A percentile compares a stretch with the other conserved stretches of the same genome.
Evolutionary conservation across 2,888 invertebrate species (phyloP).

Genomic region (Cheilosia vulpina): DNA sequence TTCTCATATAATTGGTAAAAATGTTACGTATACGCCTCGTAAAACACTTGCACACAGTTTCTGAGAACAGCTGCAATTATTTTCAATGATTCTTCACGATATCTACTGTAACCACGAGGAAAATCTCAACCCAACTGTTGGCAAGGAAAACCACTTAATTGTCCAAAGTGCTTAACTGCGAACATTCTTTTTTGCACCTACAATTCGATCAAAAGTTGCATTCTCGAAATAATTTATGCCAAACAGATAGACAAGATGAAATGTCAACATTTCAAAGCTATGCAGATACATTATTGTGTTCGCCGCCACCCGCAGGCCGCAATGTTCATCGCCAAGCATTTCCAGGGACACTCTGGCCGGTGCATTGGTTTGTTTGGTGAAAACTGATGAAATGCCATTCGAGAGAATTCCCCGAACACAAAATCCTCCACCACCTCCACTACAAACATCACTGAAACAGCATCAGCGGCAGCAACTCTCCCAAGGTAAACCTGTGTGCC

Average conservation of each 20-base stretch:
- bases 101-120: not conserved
- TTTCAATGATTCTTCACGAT: not conserved
- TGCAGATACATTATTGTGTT: slow-evolving; percentile 33
- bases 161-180: slow-evolving; percentile 8
- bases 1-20: not conserved
- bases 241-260: slow-evolving; percentile 58
- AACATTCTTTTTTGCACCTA: slow-evolving; percentile 47
- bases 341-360: slow-evolving; percentile 3
- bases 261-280: slow-evolving; percentile 66
- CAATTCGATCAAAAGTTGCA: slow-evolving; percentile 56
- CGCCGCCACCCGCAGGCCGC: not conserved
- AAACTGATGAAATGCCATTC: slow-evolving; percentile 51
- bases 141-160: slow-evolving; percentile 55
- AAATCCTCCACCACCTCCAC: slow-evolving; percentile 24
- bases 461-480: slow-evolving; percentile 57
- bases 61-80: not conserved
- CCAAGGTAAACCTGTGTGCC: slow-evolving; percentile 72
- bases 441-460: no score
- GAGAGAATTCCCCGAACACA: slow-evolving; percentile 47
- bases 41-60: not conserved
- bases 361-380: slow-evolving; percentile 42
- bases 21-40: slow-evolving; percentile 28
- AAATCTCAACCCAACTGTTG: slow-evolving; percentile 1
- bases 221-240: slow-evolving; percentile 62
- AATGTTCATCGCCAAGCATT: not conserved